These are phyloP conservation scores for Microcebus griseorufus DNA, from an alignment of 2,113 vertebrate genomes.

Conservation along the genomic window DNA sequence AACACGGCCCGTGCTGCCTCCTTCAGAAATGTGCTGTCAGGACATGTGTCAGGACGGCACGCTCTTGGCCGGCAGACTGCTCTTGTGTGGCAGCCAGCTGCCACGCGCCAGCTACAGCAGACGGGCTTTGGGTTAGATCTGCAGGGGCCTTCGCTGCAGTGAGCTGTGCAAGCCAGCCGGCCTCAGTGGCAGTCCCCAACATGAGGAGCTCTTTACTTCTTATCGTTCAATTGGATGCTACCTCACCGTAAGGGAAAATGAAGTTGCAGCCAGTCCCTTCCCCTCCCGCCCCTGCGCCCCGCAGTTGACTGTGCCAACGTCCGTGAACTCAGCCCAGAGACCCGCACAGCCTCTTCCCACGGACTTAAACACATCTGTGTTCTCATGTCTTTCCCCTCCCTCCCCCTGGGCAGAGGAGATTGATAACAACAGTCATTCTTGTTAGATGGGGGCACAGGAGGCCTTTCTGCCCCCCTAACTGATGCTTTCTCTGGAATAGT, in stretches of 20 bases:
- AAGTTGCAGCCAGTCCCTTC: neutral
- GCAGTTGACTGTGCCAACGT: neutral
- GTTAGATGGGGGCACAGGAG: neutral
- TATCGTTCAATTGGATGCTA: neutral
- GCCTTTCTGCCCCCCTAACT: conserved; percentile 4
- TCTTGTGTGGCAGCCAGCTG: neutral
- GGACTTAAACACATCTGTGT: neutral
- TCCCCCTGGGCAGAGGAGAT: neutral
- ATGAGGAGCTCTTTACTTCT: neutral
- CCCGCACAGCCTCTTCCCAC: neutral
- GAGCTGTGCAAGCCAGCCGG: neutral
- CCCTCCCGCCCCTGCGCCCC: neutral
- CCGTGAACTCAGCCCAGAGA: neutral
- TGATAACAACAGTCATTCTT: neutral
- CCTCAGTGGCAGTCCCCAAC: neutral
- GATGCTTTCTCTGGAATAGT: neutral
- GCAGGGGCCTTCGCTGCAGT: neutral
- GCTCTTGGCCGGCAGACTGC: conserved; percentile 23
- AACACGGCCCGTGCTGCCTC: neutral
- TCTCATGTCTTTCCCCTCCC: conserved; percentile 13
- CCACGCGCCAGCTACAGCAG: neutral
- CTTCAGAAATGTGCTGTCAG: neutral
- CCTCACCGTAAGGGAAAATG: neutral
- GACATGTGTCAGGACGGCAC: conserved; percentile 17
- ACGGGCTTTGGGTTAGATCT: neutral